These are phyloP conservation scores for Cordylochernes scorpioides DNA, from an alignment of 2,888 invertebrate species.

Conservation along the genomic window DNA sequence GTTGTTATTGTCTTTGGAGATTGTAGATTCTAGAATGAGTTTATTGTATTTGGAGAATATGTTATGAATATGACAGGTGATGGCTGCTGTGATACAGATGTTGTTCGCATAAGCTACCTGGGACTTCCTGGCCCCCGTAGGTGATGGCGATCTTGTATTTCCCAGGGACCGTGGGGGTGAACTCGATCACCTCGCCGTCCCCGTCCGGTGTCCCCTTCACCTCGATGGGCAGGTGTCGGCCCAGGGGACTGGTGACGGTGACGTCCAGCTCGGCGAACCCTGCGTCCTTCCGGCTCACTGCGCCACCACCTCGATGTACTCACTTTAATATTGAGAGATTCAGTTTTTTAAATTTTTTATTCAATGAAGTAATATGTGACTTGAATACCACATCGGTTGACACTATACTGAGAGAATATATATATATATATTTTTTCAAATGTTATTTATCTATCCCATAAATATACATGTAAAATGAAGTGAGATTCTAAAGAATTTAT, in stretches of 20 bases:
- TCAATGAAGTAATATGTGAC: slow-evolving; percentile 1
- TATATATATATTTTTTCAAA: slow-evolving; percentile 2
- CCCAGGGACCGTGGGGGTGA: slow-evolving; percentile 58
- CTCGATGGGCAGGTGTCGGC: slow-evolving; percentile 51
- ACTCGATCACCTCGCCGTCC: slow-evolving; percentile 38
- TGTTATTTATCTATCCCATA: no score
- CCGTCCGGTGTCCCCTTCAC: slow-evolving; percentile 29
- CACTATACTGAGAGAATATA: no score
- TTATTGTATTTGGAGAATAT: no score
- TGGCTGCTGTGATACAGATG: no score
- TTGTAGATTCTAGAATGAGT: no score
- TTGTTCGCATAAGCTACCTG: slow-evolving; percentile 20
- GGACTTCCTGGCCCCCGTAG: slow-evolving; percentile 31
- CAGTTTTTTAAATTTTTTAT: no score
- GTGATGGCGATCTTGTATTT: slow-evolving; percentile 35
- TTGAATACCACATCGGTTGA: slow-evolving; percentile 15
- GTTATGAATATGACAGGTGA: no score
- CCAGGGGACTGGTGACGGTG: slow-evolving; percentile 57
- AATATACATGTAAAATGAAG: no score
- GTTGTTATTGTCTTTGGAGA: no score
- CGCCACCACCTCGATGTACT: no score
- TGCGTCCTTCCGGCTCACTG: slow-evolving; percentile 50
- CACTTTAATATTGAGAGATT: no score
- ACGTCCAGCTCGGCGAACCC: slow-evolving; percentile 63
- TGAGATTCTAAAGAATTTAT: no score